Conservation (phyloP, 2,888 invertebrate species). For the Hydrotaea diabolus region DNA sequence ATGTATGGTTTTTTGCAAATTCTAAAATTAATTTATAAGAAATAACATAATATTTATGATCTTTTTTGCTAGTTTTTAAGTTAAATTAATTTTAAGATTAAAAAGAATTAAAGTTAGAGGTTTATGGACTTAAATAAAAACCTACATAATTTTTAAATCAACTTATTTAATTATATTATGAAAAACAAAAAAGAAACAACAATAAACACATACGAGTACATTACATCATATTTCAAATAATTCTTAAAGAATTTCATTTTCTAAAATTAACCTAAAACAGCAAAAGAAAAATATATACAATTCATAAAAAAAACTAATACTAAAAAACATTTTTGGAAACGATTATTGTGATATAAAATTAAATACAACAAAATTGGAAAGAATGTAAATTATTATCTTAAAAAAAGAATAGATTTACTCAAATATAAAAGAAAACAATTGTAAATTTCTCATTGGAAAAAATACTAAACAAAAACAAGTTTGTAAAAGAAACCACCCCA, state of each 20-base stretch:
- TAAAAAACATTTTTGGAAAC: conserved; percentile 64
- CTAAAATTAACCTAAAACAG: background rate
- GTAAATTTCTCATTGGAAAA: background rate
- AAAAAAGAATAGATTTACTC: too few species aligned
- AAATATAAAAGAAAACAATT: conserved; percentile 13
- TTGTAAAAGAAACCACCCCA: background rate
- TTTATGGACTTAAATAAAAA: background rate
- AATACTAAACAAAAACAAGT: background rate
- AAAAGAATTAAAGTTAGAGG: background rate
- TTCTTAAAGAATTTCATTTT: conserved; percentile 28
- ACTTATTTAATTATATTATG: background rate
- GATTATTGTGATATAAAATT: conserved; percentile 69
- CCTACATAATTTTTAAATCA: background rate
- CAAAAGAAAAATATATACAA: background rate
- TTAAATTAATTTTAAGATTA: conserved; percentile 4
- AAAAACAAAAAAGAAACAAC: background rate
- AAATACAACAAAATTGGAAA: conserved; percentile 49
- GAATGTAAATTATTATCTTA: conserved; percentile 54
- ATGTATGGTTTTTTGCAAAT: background rate
- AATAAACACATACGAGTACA: background rate
- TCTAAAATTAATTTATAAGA: conserved; percentile 12
- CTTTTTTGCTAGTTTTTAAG: conserved; percentile 29
- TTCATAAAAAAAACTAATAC: background rate
- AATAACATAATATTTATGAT: conserved; percentile 9
- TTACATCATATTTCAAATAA: conserved; percentile 5